phyloP scores from a whole-genome alignment of 2,888 invertebrate species.

The Clistopyga incitator region DNA sequence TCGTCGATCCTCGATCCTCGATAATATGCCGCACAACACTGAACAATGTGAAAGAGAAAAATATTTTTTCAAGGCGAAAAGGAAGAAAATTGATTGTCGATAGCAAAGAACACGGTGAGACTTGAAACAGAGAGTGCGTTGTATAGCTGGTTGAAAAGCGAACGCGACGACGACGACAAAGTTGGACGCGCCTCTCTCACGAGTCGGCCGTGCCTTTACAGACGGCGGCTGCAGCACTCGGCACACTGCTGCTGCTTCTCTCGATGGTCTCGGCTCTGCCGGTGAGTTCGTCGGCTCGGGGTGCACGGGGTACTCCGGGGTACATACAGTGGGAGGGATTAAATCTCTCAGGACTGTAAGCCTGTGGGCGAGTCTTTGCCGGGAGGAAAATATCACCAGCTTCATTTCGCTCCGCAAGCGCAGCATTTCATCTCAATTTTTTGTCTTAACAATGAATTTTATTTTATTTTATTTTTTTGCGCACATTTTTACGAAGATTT shows the following conservation, averaged over 20 bases:
- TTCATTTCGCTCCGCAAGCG: constrained; percentile 9
- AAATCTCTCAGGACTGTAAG: constrained; percentile 71
- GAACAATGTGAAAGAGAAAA: background rate
- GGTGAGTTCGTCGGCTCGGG: constrained; percentile 68
- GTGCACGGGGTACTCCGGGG: constrained; percentile 62
- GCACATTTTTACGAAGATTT: too few species aligned
- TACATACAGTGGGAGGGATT: constrained; percentile 71
- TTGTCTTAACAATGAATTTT: too few species aligned
- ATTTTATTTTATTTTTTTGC: too few species aligned
- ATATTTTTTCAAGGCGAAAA: constrained; percentile 19
- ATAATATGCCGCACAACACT: constrained; percentile 3
- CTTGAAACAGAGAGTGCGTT: constrained; percentile 36
- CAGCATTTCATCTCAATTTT: background rate
- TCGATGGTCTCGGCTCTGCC: constrained; percentile 70
- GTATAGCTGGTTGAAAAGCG: constrained; percentile 32
- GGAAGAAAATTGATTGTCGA: constrained; percentile 5
- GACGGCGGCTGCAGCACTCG: constrained; percentile 71
- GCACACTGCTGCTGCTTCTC: constrained; percentile 68
- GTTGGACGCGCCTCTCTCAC: constrained; percentile 65
- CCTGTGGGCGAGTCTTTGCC: constrained; percentile 59
- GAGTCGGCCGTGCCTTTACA: constrained; percentile 69
- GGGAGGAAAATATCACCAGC: constrained; percentile 50
- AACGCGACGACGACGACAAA: constrained; percentile 55
- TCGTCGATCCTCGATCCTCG: constrained; percentile 25
- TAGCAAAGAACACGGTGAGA: background rate